Base-by-base conservation (phyloP, 2,888 invertebrate genomes). In the Sinelater perroti region DNA sequence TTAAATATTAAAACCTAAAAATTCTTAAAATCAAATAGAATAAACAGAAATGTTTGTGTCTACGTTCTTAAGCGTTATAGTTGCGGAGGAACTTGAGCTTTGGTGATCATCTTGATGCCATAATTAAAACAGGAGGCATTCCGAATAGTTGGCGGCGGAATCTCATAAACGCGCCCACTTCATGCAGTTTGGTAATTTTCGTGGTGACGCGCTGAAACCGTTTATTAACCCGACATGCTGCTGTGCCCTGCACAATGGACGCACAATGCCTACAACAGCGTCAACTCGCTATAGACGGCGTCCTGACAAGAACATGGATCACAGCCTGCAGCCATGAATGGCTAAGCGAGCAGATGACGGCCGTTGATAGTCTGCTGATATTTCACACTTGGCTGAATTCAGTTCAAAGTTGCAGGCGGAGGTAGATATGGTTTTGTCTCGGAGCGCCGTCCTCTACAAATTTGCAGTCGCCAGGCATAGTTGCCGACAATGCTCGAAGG, bases 261-360 rank as follows among this genome's bases (percentile, higher is more conserved):
- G 10, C 30, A 33, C 33, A 33, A 33, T 33, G 33, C 20, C 38
- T 20, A 38, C 11, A 20, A n/a, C 21, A 38, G 18, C 21, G 21
- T 38, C 13, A 18, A 38, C 18, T 21, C 10, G 13, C 20, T 35
- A 16, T 38, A 38, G 38, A 38, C 38, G 38, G 13, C 18, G 20
- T 21, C 21, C 20, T 38, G 24, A 42, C 42, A 14, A 26, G 42
- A 38, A 38, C 38, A 38, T 16, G 42, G 42, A 42, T 24, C 49
- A 26, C 17, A 7, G 35, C 36, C 21, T 36, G 18, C 24, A 36
- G 36, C 17, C 26, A 35, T 49, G 49, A 49, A 49, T 49, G 17
- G 24, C 17, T 49, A 49, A 49, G 36, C 28, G 49, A 49, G 18
- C 35, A 47, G 33, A 31, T 47, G 49, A 49, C 49, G 35, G 13